Evolutionary conservation across 2,797 vertebrate genomes (phyloP).

Genomic region (Clarias laeviceps): DNA sequence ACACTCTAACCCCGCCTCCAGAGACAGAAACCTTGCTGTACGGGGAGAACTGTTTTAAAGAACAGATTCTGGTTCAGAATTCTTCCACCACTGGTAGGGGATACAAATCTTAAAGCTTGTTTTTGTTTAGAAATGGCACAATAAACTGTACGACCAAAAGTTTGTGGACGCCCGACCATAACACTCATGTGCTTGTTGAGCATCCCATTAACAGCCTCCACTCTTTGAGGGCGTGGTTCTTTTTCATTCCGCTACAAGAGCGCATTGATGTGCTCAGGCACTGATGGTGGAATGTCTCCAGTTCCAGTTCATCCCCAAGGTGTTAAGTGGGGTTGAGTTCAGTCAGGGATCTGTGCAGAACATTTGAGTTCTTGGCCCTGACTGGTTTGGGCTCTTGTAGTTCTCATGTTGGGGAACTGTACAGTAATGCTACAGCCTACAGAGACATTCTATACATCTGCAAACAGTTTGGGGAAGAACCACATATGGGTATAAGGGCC

Average conservation of each 20-base stretch:
- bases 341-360: not conserved
- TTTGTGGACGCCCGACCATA: not conserved
- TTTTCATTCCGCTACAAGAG: not conserved
- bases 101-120: not conserved
- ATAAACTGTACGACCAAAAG: not conserved
- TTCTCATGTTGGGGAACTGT: not conserved
- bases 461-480: not conserved
- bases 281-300: not conserved
- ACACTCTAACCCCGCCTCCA: conserved; percentile 77
- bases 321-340: not conserved
- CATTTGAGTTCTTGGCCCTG: not conserved
- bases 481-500: not conserved
- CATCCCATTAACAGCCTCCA: not conserved
- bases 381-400: not conserved
- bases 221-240: not conserved
- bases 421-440: not conserved
- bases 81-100: conserved; percentile 59
- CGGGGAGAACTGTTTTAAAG: conserved; percentile 57
- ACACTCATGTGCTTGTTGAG: not conserved
- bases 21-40: conserved; percentile 64
- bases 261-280: no score
- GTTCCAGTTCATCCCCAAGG: not conserved
- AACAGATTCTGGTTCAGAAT: conserved; percentile 43
- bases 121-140: not conserved
- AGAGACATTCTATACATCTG: not conserved